Percentiles rank a stretch among this genome's conserved stretches.
phyloP scores from a whole-genome alignment of 2,113 vertebrate species.

The Chamaea fasciata region DNA sequence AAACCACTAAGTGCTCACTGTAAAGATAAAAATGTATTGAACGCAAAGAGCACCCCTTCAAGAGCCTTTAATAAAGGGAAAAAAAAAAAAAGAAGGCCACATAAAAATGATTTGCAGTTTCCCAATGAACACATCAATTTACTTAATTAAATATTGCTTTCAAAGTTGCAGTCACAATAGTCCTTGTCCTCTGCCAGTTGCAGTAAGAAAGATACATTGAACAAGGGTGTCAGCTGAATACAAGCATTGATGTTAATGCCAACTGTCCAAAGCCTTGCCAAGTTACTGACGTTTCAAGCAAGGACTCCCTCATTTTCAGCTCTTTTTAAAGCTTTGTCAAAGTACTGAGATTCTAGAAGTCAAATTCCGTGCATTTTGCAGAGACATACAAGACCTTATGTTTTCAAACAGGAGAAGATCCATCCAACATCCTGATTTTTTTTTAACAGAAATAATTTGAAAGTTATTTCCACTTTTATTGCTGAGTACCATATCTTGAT shows the following conservation, averaged over 20 bases:
- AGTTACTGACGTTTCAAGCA: neutral
- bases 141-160: slow-evolving; percentile 57
- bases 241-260: slow-evolving; percentile 44
- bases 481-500: neutral
- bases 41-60: neutral
- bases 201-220: slow-evolving; percentile 55
- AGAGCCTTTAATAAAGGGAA: neutral
- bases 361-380: neutral
- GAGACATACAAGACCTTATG: neutral
- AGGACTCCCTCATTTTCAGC: slow-evolving; percentile 19
- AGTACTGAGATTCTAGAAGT: neutral
- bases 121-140: slow-evolving; percentile 15
- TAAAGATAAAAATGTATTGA: neutral
- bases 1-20: neutral
- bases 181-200: slow-evolving; percentile 32
- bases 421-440: neutral
- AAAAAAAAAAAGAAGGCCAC: neutral
- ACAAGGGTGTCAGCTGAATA: slow-evolving; percentile 51
- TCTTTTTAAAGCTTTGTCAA: slow-evolving; percentile 32
- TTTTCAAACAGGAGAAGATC: neutral
- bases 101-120: slow-evolving; percentile 24
- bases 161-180: slow-evolving; percentile 54
- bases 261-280: neutral
- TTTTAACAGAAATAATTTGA: neutral
- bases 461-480: neutral